Evolutionary conservation across 2,113 vertebrate species (phyloP), one percentile per base, ranked within the genome.

Genomic region (Rhinolophus ferrumequinum): DNA sequence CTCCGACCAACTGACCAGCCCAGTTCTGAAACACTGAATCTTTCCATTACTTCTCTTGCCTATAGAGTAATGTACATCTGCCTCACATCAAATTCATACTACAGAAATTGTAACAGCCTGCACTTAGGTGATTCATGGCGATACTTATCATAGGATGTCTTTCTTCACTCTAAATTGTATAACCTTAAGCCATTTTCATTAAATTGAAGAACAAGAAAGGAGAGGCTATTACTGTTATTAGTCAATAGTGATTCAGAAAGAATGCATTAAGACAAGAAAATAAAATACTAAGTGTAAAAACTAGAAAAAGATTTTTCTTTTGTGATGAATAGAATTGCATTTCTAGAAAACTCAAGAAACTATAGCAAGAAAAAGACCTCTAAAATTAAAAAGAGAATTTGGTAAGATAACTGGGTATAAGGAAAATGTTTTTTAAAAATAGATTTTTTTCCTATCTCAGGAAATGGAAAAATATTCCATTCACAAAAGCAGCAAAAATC

Each of bases 381-480:
- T 90, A 76, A 89, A 79, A 64, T 47, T 26, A 62, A 87, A 64
- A 70, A 76, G 58, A 64, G 50, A 87, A 95, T 64, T 82, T 90
- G 60, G 44, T 62, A 93, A 87, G 60, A 87, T 90, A 76, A 52
- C 14, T 87, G 64, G 30, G 35, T 87, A 72, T 8, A 64, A 82
- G 35, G n/a, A 64, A 81, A 83, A 80, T 54, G 44, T 94, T 56
- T 91, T 91, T 91, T 35, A 14, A 66, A 95, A 60, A 60, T 15
- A 83, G 18, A 47, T 64, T 24, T 93, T 84, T 94, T 90, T 80
- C 38, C 56, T 90, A 47, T 38, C 22, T 66, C 44, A 90, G 52
- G 41, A 90, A 91, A 75, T 90, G 62, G 80, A 94, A 91, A 90
- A 90, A 85, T 93, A 93, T 47, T 82, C 30, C 87, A 90, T 90